phyloP scores from a whole-genome alignment of 2,888 invertebrate genomes.

The Augiades crinisus region DNA sequence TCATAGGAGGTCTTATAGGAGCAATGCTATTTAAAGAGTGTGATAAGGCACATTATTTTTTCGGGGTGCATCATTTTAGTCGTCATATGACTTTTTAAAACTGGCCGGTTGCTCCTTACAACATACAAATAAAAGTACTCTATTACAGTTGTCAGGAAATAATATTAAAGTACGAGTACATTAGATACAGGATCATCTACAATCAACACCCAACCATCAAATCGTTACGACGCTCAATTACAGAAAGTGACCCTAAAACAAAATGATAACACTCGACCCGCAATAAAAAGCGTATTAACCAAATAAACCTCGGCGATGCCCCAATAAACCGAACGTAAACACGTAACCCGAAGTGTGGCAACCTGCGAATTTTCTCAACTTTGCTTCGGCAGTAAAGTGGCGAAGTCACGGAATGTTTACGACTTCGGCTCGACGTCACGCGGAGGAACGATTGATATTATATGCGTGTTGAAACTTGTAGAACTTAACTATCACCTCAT shows the following conservation, averaged over 20 bases:
- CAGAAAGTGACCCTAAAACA: slow-evolving; percentile 35
- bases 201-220: neutral
- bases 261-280: slow-evolving; percentile 27
- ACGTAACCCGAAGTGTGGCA: slow-evolving; percentile 34
- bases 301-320: slow-evolving; percentile 38
- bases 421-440: neutral
- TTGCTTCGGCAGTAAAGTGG: slow-evolving; percentile 40
- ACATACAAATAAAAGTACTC: too few relatives aligned
- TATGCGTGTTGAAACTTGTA: too few relatives aligned
- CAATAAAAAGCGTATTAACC: slow-evolving; percentile 38
- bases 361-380: slow-evolving; percentile 49
- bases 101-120: too few relatives aligned
- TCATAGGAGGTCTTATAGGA: too few relatives aligned
- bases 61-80: too few relatives aligned
- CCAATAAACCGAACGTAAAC: slow-evolving; percentile 33
- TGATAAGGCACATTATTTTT: too few relatives aligned
- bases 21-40: too few relatives aligned
- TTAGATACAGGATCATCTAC: neutral
- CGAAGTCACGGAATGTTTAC: neutral
- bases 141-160: too few relatives aligned
- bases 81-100: too few relatives aligned
- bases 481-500: neutral
- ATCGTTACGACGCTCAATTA: slow-evolving; percentile 33
- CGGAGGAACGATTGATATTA: neutral
- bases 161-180: too few relatives aligned